Conservation (phyloP, 2,113 vertebrate species). For the Cairina moschata region DNA sequence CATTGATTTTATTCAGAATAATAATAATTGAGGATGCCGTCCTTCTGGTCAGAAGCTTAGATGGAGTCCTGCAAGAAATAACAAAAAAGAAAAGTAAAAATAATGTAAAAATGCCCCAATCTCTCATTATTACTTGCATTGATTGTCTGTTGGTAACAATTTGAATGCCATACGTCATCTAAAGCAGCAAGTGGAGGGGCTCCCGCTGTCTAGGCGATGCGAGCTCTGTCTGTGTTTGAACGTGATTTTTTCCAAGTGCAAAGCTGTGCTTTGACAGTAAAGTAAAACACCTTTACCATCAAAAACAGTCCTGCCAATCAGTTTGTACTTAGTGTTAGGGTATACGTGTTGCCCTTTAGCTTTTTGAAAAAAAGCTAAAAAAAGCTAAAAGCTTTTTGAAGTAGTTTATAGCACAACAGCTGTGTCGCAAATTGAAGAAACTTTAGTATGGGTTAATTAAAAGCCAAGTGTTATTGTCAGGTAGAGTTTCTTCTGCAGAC, state of each 20-base stretch:
- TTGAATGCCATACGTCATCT: not conserved
- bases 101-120: not conserved
- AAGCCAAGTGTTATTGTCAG: not conserved
- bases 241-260: not conserved
- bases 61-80: not conserved
- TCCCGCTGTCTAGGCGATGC: not conserved
- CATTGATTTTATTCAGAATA: constrained; percentile 3
- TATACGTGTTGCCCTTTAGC: not conserved
- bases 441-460: not conserved
- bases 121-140: not conserved
- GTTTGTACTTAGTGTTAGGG: not conserved
- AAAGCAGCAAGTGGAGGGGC: not conserved
- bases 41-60: not conserved
- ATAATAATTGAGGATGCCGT: not conserved
- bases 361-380: too few relatives aligned
- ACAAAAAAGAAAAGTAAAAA: not conserved
- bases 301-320: not conserved
- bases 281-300: not conserved
- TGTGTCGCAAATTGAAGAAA: not conserved
- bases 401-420: not conserved
- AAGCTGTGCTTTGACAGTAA: not conserved
- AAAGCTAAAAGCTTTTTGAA: not conserved
- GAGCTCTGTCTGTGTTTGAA: not conserved
- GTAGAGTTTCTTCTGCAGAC: not conserved
- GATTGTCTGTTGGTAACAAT: not conserved